phyloP scores from a whole-genome alignment of 2,888 invertebrate genomes.

The Lasioglossum figueresi region DNA sequence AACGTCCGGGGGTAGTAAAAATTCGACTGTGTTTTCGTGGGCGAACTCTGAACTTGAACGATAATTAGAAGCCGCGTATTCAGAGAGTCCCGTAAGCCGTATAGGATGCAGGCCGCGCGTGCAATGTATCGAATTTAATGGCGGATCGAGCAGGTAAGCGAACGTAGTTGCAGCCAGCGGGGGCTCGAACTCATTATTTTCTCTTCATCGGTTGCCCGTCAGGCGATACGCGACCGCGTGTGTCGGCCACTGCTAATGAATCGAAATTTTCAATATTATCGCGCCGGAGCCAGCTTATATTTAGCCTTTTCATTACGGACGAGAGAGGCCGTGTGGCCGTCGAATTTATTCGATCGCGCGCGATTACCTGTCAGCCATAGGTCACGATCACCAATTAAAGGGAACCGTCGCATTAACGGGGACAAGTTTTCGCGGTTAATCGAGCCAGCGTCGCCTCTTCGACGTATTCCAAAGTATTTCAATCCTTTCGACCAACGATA shows the following conservation, averaged over 20 bases:
- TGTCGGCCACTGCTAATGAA: slow-evolving; percentile 40
- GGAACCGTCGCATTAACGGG: not conserved
- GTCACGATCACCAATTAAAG: not conserved
- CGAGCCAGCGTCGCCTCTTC: not conserved
- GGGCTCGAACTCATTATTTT: slow-evolving; percentile 37
- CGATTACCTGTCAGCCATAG: not conserved
- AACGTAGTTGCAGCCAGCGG: slow-evolving; percentile 13
- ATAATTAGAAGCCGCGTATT: slow-evolving; percentile 11
- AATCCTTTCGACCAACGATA: not conserved
- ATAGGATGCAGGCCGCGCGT: not conserved
- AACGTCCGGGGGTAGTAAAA: too few relatives aligned
- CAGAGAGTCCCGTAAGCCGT: not conserved
- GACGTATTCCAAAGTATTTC: not conserved
- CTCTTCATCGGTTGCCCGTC: slow-evolving; percentile 19
- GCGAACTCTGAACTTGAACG: too few relatives aligned
- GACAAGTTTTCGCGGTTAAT: not conserved
- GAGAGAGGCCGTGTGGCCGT: not conserved
- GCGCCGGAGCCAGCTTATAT: slow-evolving; percentile 17
- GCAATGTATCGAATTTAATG: slow-evolving; percentile 45
- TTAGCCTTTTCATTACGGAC: slow-evolving; percentile 28
- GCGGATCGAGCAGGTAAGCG: slow-evolving; percentile 28
- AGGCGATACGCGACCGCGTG: slow-evolving; percentile 19
- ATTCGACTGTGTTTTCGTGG: not conserved
- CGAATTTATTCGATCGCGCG: slow-evolving; percentile 24
- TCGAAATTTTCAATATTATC: slow-evolving; percentile 56